phyloP scores from a whole-genome alignment of 1,140 invertebrate species.

The Drosophila prosaltans region DNA sequence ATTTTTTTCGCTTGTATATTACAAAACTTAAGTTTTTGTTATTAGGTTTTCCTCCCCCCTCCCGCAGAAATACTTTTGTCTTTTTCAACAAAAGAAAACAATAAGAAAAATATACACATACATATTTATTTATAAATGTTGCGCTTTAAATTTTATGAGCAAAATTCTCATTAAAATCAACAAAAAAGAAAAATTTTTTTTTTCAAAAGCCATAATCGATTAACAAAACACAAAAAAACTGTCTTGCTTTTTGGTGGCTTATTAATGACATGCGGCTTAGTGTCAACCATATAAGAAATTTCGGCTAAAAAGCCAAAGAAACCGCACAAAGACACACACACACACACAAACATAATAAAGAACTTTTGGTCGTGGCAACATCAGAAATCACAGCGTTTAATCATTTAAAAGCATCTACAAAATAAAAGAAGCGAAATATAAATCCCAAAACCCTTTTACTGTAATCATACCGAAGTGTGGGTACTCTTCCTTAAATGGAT shows the following conservation, averaged over 20 bases:
- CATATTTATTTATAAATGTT: neutral
- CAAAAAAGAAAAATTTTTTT: neutral
- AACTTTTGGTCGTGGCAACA: conserved; percentile 50
- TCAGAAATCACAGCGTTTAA: conserved; percentile 70
- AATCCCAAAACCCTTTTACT: neutral
- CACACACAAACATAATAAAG: conserved; percentile 6
- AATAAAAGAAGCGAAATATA: conserved; percentile 32
- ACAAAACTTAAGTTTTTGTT: conserved; percentile 2
- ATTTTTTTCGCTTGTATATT: too few relatives aligned
- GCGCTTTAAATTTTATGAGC: conserved; percentile 1
- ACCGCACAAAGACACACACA: conserved; percentile 18
- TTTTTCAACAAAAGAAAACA: neutral
- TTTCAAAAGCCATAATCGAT: conserved; percentile 10
- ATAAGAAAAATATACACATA: neutral
- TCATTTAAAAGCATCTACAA: conserved; percentile 75
- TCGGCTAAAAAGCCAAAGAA: conserved; percentile 16
- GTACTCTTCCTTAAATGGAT: neutral
- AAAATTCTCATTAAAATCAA: conserved; percentile 9
- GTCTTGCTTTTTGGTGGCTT: conserved; percentile 7
- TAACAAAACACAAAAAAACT: conserved; percentile 11
- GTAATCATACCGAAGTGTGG: neutral
- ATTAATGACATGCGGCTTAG: conserved; percentile 18
- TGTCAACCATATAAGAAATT: conserved; percentile 51
- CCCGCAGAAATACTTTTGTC: too few relatives aligned
- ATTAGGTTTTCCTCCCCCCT: neutral